Evolutionary conservation across 2,888 invertebrate species (phyloP), one percentile per base, ranked within the genome.

Genomic region (Drepanosiphum platanoidis): DNA sequence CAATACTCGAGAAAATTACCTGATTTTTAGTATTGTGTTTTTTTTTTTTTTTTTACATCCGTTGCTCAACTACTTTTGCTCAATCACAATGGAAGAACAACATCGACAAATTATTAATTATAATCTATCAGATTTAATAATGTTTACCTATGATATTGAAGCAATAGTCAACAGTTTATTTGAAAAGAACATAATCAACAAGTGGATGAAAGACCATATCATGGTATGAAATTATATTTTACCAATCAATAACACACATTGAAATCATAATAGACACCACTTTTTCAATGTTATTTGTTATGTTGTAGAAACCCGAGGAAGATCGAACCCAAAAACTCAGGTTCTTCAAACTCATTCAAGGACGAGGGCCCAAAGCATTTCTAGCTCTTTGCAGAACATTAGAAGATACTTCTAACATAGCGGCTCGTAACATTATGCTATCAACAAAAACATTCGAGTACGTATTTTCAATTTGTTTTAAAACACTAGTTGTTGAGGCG

Each of bases 281-380:
- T 30, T 39, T 64, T 32, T 39, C 8, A 64, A 22, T n/a, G 32
- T 32, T 74, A n/a, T 72, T 82, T n/a, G n/a, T n/a, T n/a, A n/a
- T n/a, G n/a, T n/a, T n/a, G n/a, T n/a, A n/a, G n/a, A n/a, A n/a
- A n/a, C n/a, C n/a, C n/a, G n/a, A n/a, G n/a, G n/a, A n/a, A n/a
- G 22, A 77, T 13, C n/a, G n/a, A n/a, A n/a, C n/a, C 15, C 1
- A 75, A 36, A 58, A 68, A 34, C 11, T 22, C 1, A 36, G 42
- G 30, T 86, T 87, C 4, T 87, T 86, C 3, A 1, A 61, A 18
- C 8, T 86, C 52, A 87, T 87, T 22, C 78, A 74, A 64, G 68
- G 86, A 22, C 64, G 87, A 30, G 87, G 87, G 4, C 87, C 87
- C 34, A 27, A 18, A 0, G 87, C 87, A 42, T 87, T 87, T 39